Base-by-base conservation (phyloP, 1,140 invertebrate genomes). In the Drosophila virilis region DNA sequence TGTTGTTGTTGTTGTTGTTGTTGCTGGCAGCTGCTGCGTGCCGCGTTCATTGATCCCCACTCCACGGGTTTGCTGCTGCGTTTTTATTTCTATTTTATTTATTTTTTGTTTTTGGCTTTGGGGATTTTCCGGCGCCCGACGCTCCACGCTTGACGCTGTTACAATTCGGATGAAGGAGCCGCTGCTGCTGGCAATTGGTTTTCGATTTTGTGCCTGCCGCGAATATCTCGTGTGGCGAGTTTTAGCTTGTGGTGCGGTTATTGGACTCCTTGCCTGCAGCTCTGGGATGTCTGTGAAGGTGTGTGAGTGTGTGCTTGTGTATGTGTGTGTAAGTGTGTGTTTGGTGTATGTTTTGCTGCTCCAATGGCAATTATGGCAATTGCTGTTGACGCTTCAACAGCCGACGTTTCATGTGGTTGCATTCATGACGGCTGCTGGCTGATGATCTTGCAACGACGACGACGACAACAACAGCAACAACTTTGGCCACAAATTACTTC, bases 341-440 rank as follows among this genome's bases (percentile, higher is more conserved):
- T 43, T 66, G 38, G 45, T 77, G 58, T 65, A 51, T 73, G 55
- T 43, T 51, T 55, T 54, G 69, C 51, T 83, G 81, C 78, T 84
- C 82, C 81, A 84, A 84, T 84, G 74, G 83, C 83, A 88, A 88
- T 88, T 88, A 88, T 89, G 80, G 80, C 84, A 88, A 88, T 88
- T 89, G 84, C 84, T 84, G 80, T 80, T 86, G 84, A 89, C 80
- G 84, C 84, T 88, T 78, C 81, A 89, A 74, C 84, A 83, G 83
- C 80, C 83, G 66, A 58, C 62, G 75, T 80, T 84, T 88, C 74
- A 69, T 80, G 74, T 73, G 77, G 80, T 64, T 88, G 80, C 84
- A 80, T 88, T 81, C 84, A 89, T 77, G 68, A 62, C 77, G 77
- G 77, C 42, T 62, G 74, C 58, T 61, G 68, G 55, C 74, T 73